Evolutionary conservation across 2,888 invertebrate genomes (phyloP).

Genomic region (Bellardia pandia): DNA sequence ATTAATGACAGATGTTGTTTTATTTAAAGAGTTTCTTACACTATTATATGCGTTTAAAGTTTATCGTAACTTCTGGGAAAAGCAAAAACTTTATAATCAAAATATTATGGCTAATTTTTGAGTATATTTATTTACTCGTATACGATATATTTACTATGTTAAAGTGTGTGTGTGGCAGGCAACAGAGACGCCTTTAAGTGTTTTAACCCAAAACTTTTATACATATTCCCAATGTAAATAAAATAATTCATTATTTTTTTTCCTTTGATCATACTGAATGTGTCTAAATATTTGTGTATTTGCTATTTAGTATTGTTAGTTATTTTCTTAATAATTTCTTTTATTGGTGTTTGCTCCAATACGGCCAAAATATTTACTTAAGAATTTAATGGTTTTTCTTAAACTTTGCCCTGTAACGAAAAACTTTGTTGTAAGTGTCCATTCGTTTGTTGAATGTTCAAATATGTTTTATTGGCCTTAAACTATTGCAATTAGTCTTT

Average conservation of each 20-base stretch:
- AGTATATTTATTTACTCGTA: not conserved
- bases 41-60: not conserved
- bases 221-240: conserved; percentile 42
- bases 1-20: conserved; percentile 30
- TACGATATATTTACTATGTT: not conserved
- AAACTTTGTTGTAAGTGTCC: not conserved
- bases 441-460: not conserved
- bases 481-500: not conserved
- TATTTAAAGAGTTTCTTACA: conserved; percentile 4
- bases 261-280: conserved; percentile 67
- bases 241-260: conserved; percentile 63
- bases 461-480: not conserved
- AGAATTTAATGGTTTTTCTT: conserved; percentile 55
- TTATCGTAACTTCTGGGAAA: conserved; percentile 29
- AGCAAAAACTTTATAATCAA: conserved; percentile 44
- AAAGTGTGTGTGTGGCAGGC: conserved; percentile 9
- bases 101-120: conserved; percentile 65
- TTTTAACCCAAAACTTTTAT: conserved; percentile 50
- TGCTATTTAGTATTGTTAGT: conserved; percentile 6
- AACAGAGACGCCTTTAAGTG: conserved; percentile 68
- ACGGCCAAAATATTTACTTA: conserved; percentile 43
- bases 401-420: conserved; percentile 26
- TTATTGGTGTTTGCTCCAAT: conserved; percentile 7
- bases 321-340: conserved; percentile 44
- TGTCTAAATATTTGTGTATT: conserved; percentile 6